Evolutionary conservation across 2,888 invertebrate genomes (phyloP), one percentile per base, ranked within the genome.

Genomic region (Aethes cnicana): DNA sequence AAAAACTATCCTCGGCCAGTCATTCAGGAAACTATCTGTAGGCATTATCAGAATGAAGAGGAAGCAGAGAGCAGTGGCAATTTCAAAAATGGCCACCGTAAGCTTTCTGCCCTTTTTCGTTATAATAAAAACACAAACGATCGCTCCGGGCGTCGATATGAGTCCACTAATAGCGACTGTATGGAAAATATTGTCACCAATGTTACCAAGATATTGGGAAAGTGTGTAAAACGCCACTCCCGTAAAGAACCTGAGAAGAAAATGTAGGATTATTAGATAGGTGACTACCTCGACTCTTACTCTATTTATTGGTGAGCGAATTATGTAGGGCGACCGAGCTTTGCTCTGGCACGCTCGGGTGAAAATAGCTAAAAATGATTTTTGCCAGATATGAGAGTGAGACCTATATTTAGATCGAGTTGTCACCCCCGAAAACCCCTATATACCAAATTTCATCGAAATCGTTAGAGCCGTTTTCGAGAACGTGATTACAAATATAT

Each of bases 181-280:
- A 32, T 91, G 54, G 66, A 91, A 92, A 49, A 92, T 81, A 58
- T 92, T 86, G 5, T 75, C 73, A 18, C 91, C 91, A 32, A 93
- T 78, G 33, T 84, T 77, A 2, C 92, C 91, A 36, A 92, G 75
- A 57, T 91, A 91, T 70, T 92, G 92, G 1, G 92, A 90, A 65
- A 92, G 92, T 3, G 91, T 91, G 65, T 86, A 92, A 70, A 92
- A 92, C 18, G 88, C 81, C 53, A 92, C 66, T 35, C 92, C 92
- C 25, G 84, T 84, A 53, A 89, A 85, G 56, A 92, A 90, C 92
- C 92, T 92, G 74, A 47, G 76, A 74, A 53, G 17, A 32, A 21
- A 8, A 20, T 7, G 20, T n/a, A n/a, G n/a, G n/a, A n/a, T n/a
- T n/a, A n/a, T n/a, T n/a, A n/a, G n/a, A n/a, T n/a, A n/a, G n/a